Evolutionary conservation across 2,113 vertebrate genomes (phyloP), one percentile per base, ranked within the genome.

Genomic region (Ctenomys sociabilis): DNA sequence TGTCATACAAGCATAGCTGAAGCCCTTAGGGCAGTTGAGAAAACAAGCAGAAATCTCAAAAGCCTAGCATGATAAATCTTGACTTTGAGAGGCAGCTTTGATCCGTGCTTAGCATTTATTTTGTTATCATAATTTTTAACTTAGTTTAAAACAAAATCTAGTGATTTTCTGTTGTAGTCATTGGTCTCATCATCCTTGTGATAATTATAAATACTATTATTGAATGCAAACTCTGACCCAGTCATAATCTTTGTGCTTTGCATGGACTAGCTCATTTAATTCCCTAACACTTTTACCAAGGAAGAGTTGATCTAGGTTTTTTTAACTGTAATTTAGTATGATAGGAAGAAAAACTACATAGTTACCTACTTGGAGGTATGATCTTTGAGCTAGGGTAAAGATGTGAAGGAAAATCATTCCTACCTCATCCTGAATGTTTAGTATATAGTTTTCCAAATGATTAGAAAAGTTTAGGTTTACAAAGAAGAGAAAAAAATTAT

Each of bases 11-110:
- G 81, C 43, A 85, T 59, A 49, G 59, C 59, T 94, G 59, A 88
- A 95, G 37, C 93, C 61, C 57, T 92, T 45, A 61, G 78, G 28
- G 40, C 54, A 73, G 30, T 28, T 68, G 85, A 94, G 82, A 92
- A 93, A 91, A 91, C 59, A 92, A 81, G 88, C 80, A 64, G 77
- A 85, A 88, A 93, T 88, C 88, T 63, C 77, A 49, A 72, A 81
- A 88, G 40, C 45, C 35, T 68, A 45, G 19, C 7, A 11, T 64
- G 77, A 66, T 90, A 52, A 90, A 68, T 94, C 81, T 81, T 87
- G 87, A 84, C 11, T 84, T 75, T 93, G 64, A 88, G 66, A 88
- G 63, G 19, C 64, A 45, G 78, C 11, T 81, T 91, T 80, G 35
- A n/a, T 78, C 37, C 57, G 28, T 92, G 35, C 73, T 57, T 87